Evolutionary conservation across 1,140 invertebrate genomes (phyloP), one percentile per base, ranked within the genome.

Genomic region (Triops cancriformis): DNA sequence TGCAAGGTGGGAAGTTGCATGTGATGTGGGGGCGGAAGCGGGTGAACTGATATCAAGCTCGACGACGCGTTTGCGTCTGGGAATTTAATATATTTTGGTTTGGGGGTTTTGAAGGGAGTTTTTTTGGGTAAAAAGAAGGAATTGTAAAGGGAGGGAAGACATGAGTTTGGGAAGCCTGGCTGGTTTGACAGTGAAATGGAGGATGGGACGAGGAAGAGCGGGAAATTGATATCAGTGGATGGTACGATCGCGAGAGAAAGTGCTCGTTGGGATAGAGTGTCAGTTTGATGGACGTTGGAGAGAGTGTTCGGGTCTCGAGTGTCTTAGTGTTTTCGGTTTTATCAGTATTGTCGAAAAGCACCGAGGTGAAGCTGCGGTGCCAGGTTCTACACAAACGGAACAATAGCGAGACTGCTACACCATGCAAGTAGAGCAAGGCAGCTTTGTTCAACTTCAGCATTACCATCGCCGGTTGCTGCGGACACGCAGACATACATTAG

Each of bases 381-480:
- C 31, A 37, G 31, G 31, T 37, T 37, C 31, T 37, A 37, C 31
- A 37, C 31, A 2, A 7, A 37, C 2, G 31, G 31, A 64, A 3
- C 51, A 11, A 64, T n/a, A 64, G 23, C 51, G 14, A n/a, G 18
- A n/a, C 18, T 6, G 18, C 14, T 23, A 64, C 51, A 76, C 14
- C 5, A 74, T 76, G 74, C 74, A 76, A 76, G 74, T 45, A 10
- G 74, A 76, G n/a, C 74, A 76, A 76, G 41, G 74, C 26, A 76
- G 74, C 31, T 43, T 76, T 45, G 74, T 41, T 10, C 37, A 76
- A 18, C 74, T 76, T 23, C 74, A 76, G 18, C 26, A 28, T 26
- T 76, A 76, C 23, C 74, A 76, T 45, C 37, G 74, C 14, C 74
- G 74, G 26, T 76, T 43, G 26, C 11, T 42, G 26, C 74, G 74